Base-by-base conservation (phyloP, 2,888 invertebrate genomes). In the Nephrotoma appendiculata region DNA sequence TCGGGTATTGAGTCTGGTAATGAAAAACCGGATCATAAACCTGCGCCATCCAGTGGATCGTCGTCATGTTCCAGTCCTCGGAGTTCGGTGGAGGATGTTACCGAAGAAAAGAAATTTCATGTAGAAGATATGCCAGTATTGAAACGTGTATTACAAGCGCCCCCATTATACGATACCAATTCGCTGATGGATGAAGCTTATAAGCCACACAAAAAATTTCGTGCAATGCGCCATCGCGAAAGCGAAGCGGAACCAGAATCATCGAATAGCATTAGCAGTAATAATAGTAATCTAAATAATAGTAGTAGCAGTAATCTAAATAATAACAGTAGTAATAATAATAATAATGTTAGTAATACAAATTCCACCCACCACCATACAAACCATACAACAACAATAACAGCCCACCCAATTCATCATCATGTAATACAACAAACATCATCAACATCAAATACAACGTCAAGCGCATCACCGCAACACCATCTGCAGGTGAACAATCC, bases 131-230 rank as follows among this genome's bases (percentile, higher is more conserved):
- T 98, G 98, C 98, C 98, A 4, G 98, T 98, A 89, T 92, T 98
- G 89, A 98, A 98, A 91, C 94, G 98, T 86, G 98, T 98, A 2
- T 93, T 98, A 31, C 97, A 98, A 91, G 98, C 98, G 0, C 98
- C 98, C 0, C 98, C 98, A 0, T 92, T 98, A 6, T 97, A 97
- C 91, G 97, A 97, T 90, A 97, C 97, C 87, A 96, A 96, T 90
- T 95, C 96, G 1, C 92, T 98, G 87, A 98, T 98, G 97, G 97
- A 98, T 91, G 98, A 97, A 92, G 97, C 97, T 15, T 98, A 98
- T 93, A 97, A 98, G 91, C 98, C 98, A 88, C 98, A 98, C 93
- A 98, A 98, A 92, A 98, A 98, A 92, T 98, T 98, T 94, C 95
- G 98, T 84, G 97, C 97, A 2, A 92, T 97, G 90, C 93, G 96